Base-by-base conservation (phyloP, 2,888 invertebrate species). In the Eupsilia transversa region DNA sequence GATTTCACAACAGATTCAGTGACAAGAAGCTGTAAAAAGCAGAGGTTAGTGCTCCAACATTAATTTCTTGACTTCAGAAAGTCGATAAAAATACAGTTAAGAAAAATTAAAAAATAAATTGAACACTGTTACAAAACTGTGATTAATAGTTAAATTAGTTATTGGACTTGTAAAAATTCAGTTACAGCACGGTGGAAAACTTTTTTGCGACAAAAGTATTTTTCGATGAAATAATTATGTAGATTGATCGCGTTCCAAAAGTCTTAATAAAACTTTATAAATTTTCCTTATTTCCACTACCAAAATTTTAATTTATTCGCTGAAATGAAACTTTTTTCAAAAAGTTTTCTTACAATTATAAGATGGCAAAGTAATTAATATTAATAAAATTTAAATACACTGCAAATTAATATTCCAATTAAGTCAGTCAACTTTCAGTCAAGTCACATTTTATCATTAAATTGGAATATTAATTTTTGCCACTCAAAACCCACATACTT, bases 191-290 rank as follows among this genome's bases (percentile, higher is more conserved):
- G 14, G 56, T 9, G 5, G 20, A n/a, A 70, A 54, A n/a, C 14
- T n/a, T 69, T 56, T n/a, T 38, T 23, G n/a, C 20, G 14, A 9
- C 1, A 5, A 74, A 46, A 9, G 3, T 38, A 20, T 41, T 23
- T 76, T 76, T 76, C 20, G 0, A 43, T 43, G 0, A 52, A 33
- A 76, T 35, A 52, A 49, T 41, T 23, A 33, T 41, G 9, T 74
- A 23, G 30, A n/a, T 41, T 27, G 33, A 6, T 65, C 17, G 38
- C 38, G 23, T 64, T 17, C 52, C 9, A 17, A n/a, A 3, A 9
- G 4, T 27, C 33, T 27, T 67, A 33, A 43, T 68, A 46, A 7
- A 23, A 23, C 46, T 14, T 49, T 59, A 10, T 7, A 3, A 20
- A 35, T 4, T 35, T 17, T 17, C 3, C 7, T n/a, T 43, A 43